Evolutionary conservation across 2,888 invertebrate genomes (phyloP).

Genomic region (Acanthosoma haemorrhoidale): DNA sequence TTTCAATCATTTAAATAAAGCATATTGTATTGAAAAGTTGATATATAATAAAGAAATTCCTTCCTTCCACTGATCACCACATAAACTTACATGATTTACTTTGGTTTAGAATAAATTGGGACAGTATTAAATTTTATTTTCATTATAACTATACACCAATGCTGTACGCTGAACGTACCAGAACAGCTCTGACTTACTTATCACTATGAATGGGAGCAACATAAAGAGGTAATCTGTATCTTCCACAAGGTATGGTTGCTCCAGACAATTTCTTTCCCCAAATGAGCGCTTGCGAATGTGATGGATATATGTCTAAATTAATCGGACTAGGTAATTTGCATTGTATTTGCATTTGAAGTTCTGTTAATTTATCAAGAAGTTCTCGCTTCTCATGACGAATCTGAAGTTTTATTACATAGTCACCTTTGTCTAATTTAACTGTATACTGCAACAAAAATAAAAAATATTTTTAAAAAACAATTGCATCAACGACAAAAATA

Average conservation of each 20-base stretch:
- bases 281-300: constrained; percentile 62
- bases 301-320: constrained; percentile 62
- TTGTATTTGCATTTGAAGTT: constrained; percentile 66
- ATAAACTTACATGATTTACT: too few species aligned
- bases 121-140: too few species aligned
- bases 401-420: constrained; percentile 80
- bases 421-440: constrained; percentile 89
- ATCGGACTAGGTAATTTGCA: constrained; percentile 60
- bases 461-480: too few species aligned
- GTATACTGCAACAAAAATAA: constrained; percentile 44
- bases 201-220: constrained; percentile 72
- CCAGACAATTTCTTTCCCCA: constrained; percentile 72
- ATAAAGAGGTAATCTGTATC: constrained; percentile 63
- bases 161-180: background rate
- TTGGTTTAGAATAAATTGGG: too few species aligned
- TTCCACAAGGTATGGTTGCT: constrained; percentile 55
- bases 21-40: too few species aligned
- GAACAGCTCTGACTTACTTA: constrained; percentile 59
- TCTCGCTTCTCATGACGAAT: constrained; percentile 85
- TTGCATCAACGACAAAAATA: too few species aligned
- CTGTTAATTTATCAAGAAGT: constrained; percentile 76
- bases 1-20: too few species aligned
- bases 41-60: too few species aligned
- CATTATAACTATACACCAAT: too few species aligned
- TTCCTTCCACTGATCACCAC: too few species aligned